These are phyloP conservation scores for Brenthis ino DNA, from an alignment of 2,888 invertebrate genomes.

Conservation along the genomic window DNA sequence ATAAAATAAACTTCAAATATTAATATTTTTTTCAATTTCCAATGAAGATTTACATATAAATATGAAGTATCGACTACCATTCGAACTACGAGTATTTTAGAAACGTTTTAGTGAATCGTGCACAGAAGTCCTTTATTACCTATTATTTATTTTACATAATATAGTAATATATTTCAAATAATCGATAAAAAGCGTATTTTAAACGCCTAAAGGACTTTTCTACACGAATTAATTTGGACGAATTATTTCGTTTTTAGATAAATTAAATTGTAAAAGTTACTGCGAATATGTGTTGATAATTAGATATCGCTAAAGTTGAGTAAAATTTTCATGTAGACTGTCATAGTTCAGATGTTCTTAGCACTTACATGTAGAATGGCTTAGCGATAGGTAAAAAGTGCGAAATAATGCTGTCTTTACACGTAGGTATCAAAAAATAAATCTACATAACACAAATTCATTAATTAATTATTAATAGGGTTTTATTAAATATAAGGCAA, in stretches of 20 bases:
- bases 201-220: slow-evolving; percentile 21
- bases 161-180: slow-evolving; percentile 9
- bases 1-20: not conserved
- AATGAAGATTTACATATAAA: slow-evolving; percentile 16
- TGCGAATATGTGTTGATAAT: slow-evolving; percentile 21
- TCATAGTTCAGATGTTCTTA: slow-evolving; percentile 29
- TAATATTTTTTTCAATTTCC: slow-evolving; percentile 23
- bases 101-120: slow-evolving; percentile 21
- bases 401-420: slow-evolving; percentile 15
- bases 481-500: slow-evolving; percentile 5
- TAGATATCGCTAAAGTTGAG: slow-evolving; percentile 16
- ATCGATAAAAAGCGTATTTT: slow-evolving; percentile 1
- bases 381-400: slow-evolving; percentile 20
- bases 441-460: not conserved
- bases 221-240: slow-evolving; percentile 11
- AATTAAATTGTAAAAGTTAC: slow-evolving; percentile 19
- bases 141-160: slow-evolving; percentile 5
- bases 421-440: slow-evolving; percentile 1
- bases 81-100: slow-evolving; percentile 22
- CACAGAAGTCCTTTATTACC: slow-evolving; percentile 25
- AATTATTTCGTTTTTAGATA: slow-evolving; percentile 28
- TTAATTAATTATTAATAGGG: slow-evolving; percentile 2
- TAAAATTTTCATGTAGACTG: slow-evolving; percentile 25
- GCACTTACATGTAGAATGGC: slow-evolving; percentile 19
- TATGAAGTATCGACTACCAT: slow-evolving; percentile 18